A percentile compares a stretch with the other conserved stretches of the same genome.
Conservation (phyloP, 2,113 vertebrate genomes). For the Gobius niger region DNA sequence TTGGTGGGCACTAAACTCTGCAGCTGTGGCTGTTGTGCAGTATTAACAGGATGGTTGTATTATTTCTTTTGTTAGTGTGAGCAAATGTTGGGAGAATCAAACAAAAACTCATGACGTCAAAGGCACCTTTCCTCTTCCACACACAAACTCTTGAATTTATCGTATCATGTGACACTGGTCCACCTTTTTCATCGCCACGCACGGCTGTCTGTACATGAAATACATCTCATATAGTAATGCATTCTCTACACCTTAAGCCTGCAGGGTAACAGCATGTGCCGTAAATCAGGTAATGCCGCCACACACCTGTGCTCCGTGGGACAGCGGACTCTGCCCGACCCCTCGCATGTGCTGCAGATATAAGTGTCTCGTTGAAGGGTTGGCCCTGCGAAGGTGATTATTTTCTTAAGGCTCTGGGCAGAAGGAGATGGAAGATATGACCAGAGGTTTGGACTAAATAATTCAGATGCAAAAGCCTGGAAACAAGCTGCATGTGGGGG, state of each 20-base stretch:
- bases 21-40: no score
- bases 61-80: no score
- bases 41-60: no score
- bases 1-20: no score
- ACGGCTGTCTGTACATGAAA: neutral
- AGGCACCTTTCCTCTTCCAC: no score
- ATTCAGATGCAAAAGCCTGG: neutral
- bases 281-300: neutral
- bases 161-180: no score
- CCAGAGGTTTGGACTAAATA: neutral
- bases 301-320: neutral
- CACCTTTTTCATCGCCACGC: no score
- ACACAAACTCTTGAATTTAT: no score
- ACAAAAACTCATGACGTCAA: no score
- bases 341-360: neutral
- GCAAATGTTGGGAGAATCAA: no score
- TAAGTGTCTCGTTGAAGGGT: conserved; percentile 18
- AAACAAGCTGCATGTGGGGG: neutral
- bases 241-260: neutral
- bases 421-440: conserved; percentile 1
- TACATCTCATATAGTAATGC: neutral
- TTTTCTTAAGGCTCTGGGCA: neutral
- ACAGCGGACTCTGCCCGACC: conserved; percentile 9
- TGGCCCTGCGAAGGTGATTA: conserved; percentile 3
- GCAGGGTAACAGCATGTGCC: neutral